Evolutionary conservation across 2,888 invertebrate genomes (phyloP), one percentile per base, ranked within the genome.

Genomic region (Drosophila anceps): DNA sequence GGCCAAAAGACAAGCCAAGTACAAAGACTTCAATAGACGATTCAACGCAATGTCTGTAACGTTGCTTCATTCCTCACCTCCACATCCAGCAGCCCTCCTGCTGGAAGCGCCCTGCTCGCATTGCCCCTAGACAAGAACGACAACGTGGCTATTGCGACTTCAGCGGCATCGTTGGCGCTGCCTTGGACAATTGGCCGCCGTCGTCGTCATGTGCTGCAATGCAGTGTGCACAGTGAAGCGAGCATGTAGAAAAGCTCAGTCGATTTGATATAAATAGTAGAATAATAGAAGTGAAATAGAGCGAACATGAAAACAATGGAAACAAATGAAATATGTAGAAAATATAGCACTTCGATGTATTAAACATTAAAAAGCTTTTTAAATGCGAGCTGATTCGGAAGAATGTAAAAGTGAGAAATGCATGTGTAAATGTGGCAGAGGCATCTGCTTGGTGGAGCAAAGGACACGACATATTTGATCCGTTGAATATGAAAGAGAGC

Each of bases 181-280:
- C 66, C 74, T 71, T 88, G 78, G 88, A 87, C 84, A 84, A 84
- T 84, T 84, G 90, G 87, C 87, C 87, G 80, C 77, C 53, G 67
- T 31, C 31, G 18, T 72, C 54, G 69, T 63, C 79, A 85, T 82
- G 62, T 77, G 61, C 71, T 66, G 86, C 69, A 71, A 64, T 48
- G 71, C 82, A 73, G 64, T 60, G 24, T 39, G 59, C 70, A 76
- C 70, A 76, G 73, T 86, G 81, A 58, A 4, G 33, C 65, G 5
- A 43, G 3, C 15, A 13, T 57, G 10, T 4, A 2, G 9, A n/a
- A 41, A 7, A 41, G 9, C 4, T 9, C 39, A n/a, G 18, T 4
- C 29, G 12, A 53, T n/a, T 35, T 12, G 1, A 37, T 18, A 27
- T 48, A n/a, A 37, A n/a, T 27, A 27, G 27, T 5, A 3, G 2